Conservation (phyloP, 2,113 vertebrate genomes). For the Dendrocopos noguchii region DNA sequence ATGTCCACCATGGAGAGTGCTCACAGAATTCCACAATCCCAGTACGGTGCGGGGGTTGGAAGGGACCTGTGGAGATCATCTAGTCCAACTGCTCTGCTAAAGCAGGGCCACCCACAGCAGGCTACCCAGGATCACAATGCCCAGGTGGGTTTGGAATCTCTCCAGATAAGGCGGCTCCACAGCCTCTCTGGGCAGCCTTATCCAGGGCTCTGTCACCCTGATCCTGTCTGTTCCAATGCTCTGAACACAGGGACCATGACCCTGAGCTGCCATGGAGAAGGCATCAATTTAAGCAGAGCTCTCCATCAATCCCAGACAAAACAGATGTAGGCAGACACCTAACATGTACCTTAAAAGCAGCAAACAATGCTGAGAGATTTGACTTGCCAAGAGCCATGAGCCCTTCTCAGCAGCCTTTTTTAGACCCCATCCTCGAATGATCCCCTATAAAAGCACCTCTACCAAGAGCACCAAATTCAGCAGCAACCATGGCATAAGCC, state of each 20-base stretch:
- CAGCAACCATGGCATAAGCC: background rate
- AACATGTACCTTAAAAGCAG: accelerated
- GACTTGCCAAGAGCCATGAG: background rate
- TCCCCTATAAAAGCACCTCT: background rate
- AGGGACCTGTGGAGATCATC: no score
- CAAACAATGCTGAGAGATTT: background rate
- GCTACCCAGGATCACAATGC: no score
- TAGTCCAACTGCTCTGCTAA: no score
- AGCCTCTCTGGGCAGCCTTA: no score
- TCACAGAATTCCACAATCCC: background rate
- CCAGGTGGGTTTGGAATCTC: no score
- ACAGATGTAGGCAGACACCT: background rate
- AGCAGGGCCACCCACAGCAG: no score
- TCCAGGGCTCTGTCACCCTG: no score
- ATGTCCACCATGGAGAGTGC: background rate
- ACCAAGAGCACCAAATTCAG: background rate
- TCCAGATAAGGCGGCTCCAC: no score
- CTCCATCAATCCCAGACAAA: background rate
- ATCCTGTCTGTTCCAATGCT: background rate
- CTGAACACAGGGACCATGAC: background rate
- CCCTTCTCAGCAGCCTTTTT: background rate
- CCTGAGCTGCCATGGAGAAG: background rate
- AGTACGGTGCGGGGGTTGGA: no score
- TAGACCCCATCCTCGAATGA: background rate
- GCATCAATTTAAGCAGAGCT: background rate